Evolutionary conservation across 2,113 vertebrate genomes (phyloP), one percentile per base, ranked within the genome.

Genomic region (Fukomys damarensis): DNA sequence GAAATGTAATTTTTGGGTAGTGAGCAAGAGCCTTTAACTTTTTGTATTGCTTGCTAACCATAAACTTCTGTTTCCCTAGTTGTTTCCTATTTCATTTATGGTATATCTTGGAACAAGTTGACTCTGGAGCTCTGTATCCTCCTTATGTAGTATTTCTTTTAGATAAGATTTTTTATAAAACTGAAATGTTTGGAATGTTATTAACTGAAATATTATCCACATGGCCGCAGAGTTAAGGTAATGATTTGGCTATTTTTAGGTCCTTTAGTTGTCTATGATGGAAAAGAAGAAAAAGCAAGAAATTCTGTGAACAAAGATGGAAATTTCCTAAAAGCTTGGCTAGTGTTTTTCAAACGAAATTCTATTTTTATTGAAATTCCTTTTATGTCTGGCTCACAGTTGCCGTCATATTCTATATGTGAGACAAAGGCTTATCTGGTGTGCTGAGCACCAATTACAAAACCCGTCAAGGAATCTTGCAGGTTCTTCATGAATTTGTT

Each of bases 131-230:
- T 89, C 70, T 2, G 2, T 43, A 74, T 46, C 17, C 46, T 43
- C 26, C 89, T 92, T 74, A 41, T 58, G 30, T 26, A 86, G n/a
- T 61, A 58, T 89, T 86, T 76, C 35, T 77, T 87, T 93, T 63
- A 66, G 66, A 86, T 63, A 24, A n/a, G 17, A 46, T 52, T 91
- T 86, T 41, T 5, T 49, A 49, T 6, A 49, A 92, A 92, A 94
- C n/a, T n/a, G n/a, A n/a, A n/a, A n/a, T n/a, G n/a, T 95, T 94
- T 85, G 65, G 92, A 93, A 94, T 84, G 17, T 80, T 94, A 86
- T 93, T n/a, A n/a, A n/a, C n/a, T 85, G 65, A 94, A 93, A 94
- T 84, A 14, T 80, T 94, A 86, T 93, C n/a, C 28, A 22, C 92
- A 77, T 92, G 43, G 49, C 35, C 77, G 68, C 24, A 89, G 68